Percentiles rank a stretch among this genome's conserved stretches.
phyloP scores from a whole-genome alignment of 2,797 vertebrate species.

The Acipenser transmontanus region DNA sequence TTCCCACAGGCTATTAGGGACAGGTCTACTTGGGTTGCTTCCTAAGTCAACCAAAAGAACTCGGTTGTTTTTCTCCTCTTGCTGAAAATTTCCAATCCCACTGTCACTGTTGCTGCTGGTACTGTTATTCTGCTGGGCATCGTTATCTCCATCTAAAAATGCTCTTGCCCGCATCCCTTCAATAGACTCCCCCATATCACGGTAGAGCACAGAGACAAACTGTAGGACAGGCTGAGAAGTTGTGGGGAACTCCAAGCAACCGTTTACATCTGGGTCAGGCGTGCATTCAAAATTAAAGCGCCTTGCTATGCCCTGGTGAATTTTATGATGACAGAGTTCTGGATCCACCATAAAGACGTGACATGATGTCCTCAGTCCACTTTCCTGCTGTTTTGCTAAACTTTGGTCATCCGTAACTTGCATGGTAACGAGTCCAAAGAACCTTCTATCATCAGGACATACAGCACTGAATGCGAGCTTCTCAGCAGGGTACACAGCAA shows the following conservation, averaged over 20 bases:
- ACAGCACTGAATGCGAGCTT: slow-evolving; percentile 94
- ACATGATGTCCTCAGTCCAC: slow-evolving; percentile 82
- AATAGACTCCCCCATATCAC: slow-evolving; percentile 93
- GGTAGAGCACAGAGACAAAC: slow-evolving; percentile 89
- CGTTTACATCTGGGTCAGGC: slow-evolving; percentile 85
- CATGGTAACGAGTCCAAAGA: slow-evolving; percentile 96
- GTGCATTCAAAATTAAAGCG: slow-evolving; percentile 90
- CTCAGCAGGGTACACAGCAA: slow-evolving; percentile 91
- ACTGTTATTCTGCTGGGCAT: slow-evolving; percentile 82
- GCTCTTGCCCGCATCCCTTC: slow-evolving; percentile 88
- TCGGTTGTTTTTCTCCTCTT: slow-evolving; percentile 84
- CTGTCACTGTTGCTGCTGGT: slow-evolving; percentile 97
- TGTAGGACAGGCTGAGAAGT: slow-evolving; percentile 91
- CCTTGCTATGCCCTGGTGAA: slow-evolving; percentile 78
- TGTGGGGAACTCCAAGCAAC: slow-evolving; percentile 88
- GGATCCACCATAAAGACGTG: slow-evolving; percentile 97
- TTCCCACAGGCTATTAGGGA: slow-evolving; percentile 72
- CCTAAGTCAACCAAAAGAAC: slow-evolving; percentile 90
- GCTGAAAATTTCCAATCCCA: slow-evolving; percentile 88
- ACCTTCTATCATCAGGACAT: slow-evolving; percentile 87
- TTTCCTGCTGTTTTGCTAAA: slow-evolving; percentile 68
- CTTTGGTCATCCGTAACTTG: slow-evolving; percentile 73
- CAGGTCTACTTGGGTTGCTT: slow-evolving; percentile 63
- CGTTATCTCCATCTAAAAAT: slow-evolving; percentile 76
- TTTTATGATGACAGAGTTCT: slow-evolving; percentile 86